Evolutionary conservation across 2,113 vertebrate genomes (phyloP), one percentile per base, ranked within the genome.

Genomic region (Hydrolagus affinis): DNA sequence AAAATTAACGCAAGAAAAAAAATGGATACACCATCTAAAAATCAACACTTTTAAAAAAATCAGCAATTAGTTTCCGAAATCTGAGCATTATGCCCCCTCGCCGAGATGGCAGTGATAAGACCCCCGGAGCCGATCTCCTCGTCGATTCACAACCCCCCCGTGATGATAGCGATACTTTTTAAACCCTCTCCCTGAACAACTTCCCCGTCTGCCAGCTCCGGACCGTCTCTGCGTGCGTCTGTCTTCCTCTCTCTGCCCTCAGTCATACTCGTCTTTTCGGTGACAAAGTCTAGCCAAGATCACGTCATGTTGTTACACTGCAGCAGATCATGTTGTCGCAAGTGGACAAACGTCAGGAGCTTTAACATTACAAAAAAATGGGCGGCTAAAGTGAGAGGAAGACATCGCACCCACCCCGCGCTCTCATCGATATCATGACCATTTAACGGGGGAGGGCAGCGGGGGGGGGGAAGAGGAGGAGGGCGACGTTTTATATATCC

Each of bases 261-360:
- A 68, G 60, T 32, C 25, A 66, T 62, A 60, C 25, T 83, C 78
- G 78, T 83, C 19, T 83, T 83, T 83, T 83, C 78, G 64, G 78
- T 83, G 78, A 83, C 78, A 83, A 83, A 83, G 78, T 83, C 78
- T 83, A 83, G 66, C 78, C 78, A 83, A 60, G 78, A 83, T 83
- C 64, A 83, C 78, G 78, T 83, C 78, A 83, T 83, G 78, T 83
- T 83, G 78, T 83, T 83, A 83, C 78, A 83, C 78, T 83, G 78
- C 66, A 83, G 78, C 78, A 32, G 78, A 83, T 83, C 78, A 68
- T 83, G 78, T 83, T 83, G 78, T 83, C 78, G 78, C 78, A 83
- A 83, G 78, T 83, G 78, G 78, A 83, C 78, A 83, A 83, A 83
- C 78, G 78, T 83, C 78, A 83, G 78, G 78, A 83, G 78, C 78